phyloP scores from a whole-genome alignment of 2,797 vertebrate species.

The Premnoplex brunnescens region DNA sequence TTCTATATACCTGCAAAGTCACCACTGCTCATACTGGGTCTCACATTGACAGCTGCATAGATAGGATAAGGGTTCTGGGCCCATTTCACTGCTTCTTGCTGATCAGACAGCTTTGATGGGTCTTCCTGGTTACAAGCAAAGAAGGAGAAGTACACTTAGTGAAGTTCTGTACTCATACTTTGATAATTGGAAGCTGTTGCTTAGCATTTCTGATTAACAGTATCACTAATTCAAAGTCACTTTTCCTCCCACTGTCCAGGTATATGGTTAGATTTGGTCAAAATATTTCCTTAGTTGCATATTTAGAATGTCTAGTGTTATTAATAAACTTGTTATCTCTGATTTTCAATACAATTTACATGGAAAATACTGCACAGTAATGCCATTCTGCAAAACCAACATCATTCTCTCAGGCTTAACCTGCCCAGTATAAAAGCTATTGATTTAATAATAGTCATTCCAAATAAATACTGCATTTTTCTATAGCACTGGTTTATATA shows the following conservation, averaged over 20 bases:
- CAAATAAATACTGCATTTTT: neutral
- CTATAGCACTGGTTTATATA: neutral
- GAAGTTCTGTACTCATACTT: neutral
- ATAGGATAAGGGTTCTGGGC: slow-evolving; percentile 82
- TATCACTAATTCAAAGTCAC: neutral
- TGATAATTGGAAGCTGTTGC: neutral
- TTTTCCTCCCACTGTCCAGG: neutral
- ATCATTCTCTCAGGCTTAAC: neutral
- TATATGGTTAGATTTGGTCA: neutral
- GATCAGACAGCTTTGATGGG: slow-evolving; percentile 79
- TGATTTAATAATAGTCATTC: neutral
- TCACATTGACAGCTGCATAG: slow-evolving; percentile 78
- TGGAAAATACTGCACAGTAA: neutral
- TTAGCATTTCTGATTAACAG: neutral
- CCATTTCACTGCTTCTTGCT: slow-evolving; percentile 71
- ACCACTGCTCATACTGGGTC: slow-evolving; percentile 59
- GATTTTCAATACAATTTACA: neutral
- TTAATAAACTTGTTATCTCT: neutral
- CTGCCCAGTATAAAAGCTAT: neutral
- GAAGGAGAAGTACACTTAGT: neutral
- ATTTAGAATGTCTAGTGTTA: neutral
- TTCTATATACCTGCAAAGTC: slow-evolving; percentile 77
- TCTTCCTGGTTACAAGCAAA: slow-evolving; percentile 67
- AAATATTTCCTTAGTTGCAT: neutral
- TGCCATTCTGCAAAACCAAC: neutral